phyloP scores from a whole-genome alignment of 2,113 vertebrate species.

The Pseudorhombus dupliciocellatus region DNA sequence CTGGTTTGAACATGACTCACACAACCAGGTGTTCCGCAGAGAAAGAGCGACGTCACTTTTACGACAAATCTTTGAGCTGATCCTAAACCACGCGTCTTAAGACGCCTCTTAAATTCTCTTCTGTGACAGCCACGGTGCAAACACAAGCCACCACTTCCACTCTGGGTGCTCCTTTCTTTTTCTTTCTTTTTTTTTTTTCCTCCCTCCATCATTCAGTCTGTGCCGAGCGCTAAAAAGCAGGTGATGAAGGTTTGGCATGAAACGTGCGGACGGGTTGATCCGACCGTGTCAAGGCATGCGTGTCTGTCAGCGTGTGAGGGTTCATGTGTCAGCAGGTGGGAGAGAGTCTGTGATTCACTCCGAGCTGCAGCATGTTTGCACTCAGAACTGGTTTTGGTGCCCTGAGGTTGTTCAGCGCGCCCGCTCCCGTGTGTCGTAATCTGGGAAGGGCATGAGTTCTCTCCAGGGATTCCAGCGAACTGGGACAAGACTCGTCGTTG shows the following conservation, averaged over 20 bases:
- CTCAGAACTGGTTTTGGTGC: constrained; percentile 57
- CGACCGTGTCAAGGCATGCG: constrained; percentile 32
- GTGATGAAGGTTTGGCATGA: constrained; percentile 21
- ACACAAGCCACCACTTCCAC: not conserved
- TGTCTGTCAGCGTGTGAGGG: not conserved
- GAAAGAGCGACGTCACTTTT: constrained; percentile 22
- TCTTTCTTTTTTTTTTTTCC: not conserved
- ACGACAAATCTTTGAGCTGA: not conserved
- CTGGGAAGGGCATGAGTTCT: constrained; percentile 8
- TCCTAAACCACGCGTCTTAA: not conserved
- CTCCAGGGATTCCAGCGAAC: constrained; percentile 24
- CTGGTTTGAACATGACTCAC: constrained; percentile 48
- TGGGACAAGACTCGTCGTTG: not conserved
- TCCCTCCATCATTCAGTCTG: too few relatives aligned
- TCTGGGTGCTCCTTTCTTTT: not conserved
- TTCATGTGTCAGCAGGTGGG: not conserved
- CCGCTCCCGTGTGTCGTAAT: constrained; percentile 24
- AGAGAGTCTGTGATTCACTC: not conserved
- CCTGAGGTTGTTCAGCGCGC: constrained; percentile 7
- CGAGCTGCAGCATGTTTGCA: constrained; percentile 6
- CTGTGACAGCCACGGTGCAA: not conserved
- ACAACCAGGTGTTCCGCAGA: constrained; percentile 47
- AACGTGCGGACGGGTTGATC: constrained; percentile 5
- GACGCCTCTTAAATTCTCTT: not conserved
- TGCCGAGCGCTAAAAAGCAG: not conserved